Base-by-base conservation (phyloP, 2,113 vertebrate species). In the Brachyhypopomus gauderio region DNA sequence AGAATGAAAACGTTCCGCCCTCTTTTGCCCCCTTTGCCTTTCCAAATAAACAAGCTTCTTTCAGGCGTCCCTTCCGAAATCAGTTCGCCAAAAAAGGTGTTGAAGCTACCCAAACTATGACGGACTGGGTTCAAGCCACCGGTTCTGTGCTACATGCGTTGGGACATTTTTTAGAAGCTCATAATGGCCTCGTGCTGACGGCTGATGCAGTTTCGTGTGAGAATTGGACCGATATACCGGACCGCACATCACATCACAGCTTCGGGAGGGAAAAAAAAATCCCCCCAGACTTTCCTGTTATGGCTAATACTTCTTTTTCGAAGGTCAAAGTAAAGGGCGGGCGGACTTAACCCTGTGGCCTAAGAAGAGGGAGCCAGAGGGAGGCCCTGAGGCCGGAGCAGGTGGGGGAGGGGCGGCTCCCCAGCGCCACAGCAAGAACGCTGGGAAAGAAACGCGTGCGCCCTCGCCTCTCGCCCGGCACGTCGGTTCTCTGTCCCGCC, bases 391-490 rank as follows among this genome's bases (percentile, higher is more conserved):
- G n/a, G n/a, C n/a, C 82, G 3, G 86, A 62, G 63, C 38, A 60
- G 85, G 86, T 85, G 77, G 82, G 74, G 25, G 85, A 78, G 79
- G 80, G 84, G 88, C 89, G 90, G 83, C 87, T 90, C 86, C 89
- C 90, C 78, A 85, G 72, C 69, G 85, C 79, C 23, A 85, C 34
- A 14, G 27, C 27, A 89, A 88, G 88, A 89, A 85, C 87, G 45
- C 9, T 45, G 41, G 64, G 63, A 77, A 64, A 82, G 88, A 88
- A 87, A 90, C 88, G 85, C 41, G 3, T 1, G 8, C 12, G 83
- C 38, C 81, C 83, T 89, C 87, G 79, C 77, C 86, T 52, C 45
- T 52, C 45, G 0, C 8, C 12, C 45, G 1, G 12, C 45, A 52
- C 3, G 12, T 12, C 45, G 9, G 45, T 14, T 12, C 45, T 14